Evolutionary conservation across 1,140 invertebrate species (phyloP).

Genomic region (Macrobrachium rosenbergii): DNA sequence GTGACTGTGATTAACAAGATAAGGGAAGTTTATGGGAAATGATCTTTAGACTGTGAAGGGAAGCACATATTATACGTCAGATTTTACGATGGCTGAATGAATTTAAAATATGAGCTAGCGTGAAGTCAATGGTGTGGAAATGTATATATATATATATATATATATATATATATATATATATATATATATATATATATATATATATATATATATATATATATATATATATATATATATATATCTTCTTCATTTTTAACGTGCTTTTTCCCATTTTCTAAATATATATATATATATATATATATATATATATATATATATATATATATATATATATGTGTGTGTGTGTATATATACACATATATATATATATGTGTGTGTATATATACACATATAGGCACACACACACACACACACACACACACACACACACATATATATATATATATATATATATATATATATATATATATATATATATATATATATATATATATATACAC

Average conservation of each 20-base stretch:
- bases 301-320: constrained; percentile 22
- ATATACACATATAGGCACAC: no score
- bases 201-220: constrained; percentile 15
- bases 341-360: not conserved
- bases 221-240: constrained; percentile 1
- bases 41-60: no score
- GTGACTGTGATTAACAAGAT: no score
- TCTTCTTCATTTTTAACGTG: no score
- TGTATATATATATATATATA: not conserved
- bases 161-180: constrained; percentile 13
- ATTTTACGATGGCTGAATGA: no score
- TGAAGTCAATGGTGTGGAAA: no score
- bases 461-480: not conserved
- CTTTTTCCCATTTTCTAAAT: not conserved
- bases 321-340: constrained; percentile 10
- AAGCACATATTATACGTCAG: no score
- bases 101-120: no score
- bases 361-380: not conserved
- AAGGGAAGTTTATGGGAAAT: no score
- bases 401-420: no score
- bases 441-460: not conserved
- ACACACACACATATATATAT: no score
- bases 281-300: constrained; percentile 2
- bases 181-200: constrained; percentile 11
- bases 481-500: not conserved